A percentile compares a stretch with the other conserved stretches of the same genome.
Evolutionary conservation across 2,888 invertebrate species (phyloP).

Genomic region (Hymenopus coronatus): DNA sequence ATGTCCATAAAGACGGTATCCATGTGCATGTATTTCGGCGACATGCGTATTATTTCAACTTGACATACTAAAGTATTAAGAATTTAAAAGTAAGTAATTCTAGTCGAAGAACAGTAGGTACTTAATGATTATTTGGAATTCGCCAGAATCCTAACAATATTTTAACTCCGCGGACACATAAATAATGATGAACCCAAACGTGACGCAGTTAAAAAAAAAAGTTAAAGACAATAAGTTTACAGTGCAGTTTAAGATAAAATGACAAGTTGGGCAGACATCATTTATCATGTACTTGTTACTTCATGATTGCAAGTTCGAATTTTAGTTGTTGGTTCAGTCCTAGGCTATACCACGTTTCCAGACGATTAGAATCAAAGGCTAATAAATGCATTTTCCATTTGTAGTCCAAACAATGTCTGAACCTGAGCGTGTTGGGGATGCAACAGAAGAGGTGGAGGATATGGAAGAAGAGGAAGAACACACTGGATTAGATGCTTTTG

Average conservation of each 20-base stretch:
- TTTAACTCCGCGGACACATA: neutral
- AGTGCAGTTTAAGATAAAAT: neutral
- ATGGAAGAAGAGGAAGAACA: conserved; percentile 58
- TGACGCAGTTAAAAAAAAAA: neutral
- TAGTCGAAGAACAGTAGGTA: neutral
- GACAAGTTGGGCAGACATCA: neutral
- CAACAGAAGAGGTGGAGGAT: conserved; percentile 64
- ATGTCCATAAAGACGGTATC: neutral
- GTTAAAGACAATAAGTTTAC: neutral
- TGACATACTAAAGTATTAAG: neutral
- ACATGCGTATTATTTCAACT: neutral
- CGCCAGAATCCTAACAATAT: neutral
- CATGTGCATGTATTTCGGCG: neutral
- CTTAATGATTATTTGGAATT: neutral
- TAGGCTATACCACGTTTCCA: neutral
- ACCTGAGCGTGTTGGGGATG: conserved; percentile 62
- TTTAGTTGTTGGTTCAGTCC: too few relatives aligned
- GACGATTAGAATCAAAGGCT: neutral
- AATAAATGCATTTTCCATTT: neutral
- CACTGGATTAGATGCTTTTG: conserved; percentile 49
- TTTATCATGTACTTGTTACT: neutral
- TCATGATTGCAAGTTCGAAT: neutral
- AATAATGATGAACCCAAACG: neutral
- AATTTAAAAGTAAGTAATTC: neutral
- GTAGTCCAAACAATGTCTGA: conserved; percentile 35